These are phyloP conservation scores for Phalacrocorax pelagicus DNA, from an alignment of 2,113 vertebrate genomes.

Conservation along the genomic window DNA sequence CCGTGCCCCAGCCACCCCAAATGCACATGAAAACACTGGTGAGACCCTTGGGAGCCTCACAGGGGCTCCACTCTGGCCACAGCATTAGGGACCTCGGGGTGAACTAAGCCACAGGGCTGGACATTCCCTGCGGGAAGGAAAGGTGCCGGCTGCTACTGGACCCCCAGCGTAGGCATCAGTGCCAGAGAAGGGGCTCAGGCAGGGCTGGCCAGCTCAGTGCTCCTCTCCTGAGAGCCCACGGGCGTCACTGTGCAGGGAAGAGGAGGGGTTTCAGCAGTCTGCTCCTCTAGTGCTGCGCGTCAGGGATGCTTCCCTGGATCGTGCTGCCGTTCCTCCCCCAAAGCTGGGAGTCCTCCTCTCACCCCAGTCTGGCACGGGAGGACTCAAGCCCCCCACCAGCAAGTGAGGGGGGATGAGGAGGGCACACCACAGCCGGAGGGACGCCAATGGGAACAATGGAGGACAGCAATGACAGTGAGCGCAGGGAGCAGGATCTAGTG, in stretches of 20 bases:
- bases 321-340: neutral
- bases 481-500: neutral
- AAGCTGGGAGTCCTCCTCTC: neutral
- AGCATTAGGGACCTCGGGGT: fast-evolving
- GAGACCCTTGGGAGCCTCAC: neutral
- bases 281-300: neutral
- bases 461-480: neutral
- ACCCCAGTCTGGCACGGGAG: neutral
- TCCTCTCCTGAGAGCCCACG: neutral
- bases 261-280: neutral
- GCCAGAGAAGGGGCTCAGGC: neutral
- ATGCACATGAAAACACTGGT: neutral
- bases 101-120: neutral
- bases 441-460: neutral
- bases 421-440: neutral
- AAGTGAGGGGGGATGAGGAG: neutral
- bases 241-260: neutral
- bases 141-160: fast-evolving
- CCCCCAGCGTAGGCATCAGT: neutral
- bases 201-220: neutral
- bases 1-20: neutral
- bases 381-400: neutral
- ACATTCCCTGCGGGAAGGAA: neutral
- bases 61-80: fast-evolving
- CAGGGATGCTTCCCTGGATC: neutral